These are phyloP conservation scores for Saturnia pavonia DNA, from an alignment of 2,888 invertebrate species.

Conservation along the genomic window DNA sequence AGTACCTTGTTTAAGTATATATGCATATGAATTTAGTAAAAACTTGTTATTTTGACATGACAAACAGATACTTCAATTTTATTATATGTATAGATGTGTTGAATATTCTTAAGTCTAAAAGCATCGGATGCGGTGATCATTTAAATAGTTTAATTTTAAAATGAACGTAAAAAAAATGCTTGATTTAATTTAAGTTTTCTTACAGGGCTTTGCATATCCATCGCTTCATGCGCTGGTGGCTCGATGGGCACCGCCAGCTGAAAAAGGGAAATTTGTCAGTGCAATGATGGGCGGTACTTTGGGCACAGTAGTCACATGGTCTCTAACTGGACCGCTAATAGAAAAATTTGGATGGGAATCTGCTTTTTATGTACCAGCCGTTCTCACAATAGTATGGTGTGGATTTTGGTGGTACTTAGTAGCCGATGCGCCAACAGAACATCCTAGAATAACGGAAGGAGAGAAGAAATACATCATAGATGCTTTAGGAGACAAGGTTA, in stretches of 20 bases:
- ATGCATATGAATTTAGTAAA: too few species aligned
- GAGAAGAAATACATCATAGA: constrained; percentile 85
- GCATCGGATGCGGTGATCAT: neutral
- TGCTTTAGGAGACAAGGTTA: constrained; percentile 81
- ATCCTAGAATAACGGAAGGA: constrained; percentile 82
- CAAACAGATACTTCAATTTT: too few species aligned
- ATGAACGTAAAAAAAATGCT: too few species aligned
- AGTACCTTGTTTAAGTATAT: too few species aligned
- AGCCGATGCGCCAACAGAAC: constrained; percentile 83
- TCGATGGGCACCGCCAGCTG: constrained; percentile 88
- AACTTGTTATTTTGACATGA: too few species aligned
- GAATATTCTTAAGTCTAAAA: too few species aligned
- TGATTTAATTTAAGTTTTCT: neutral
- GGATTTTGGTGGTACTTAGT: constrained; percentile 84
- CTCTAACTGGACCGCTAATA: constrained; percentile 84
- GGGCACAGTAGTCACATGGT: constrained; percentile 87
- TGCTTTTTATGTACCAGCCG: constrained; percentile 85
- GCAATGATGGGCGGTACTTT: constrained; percentile 88
- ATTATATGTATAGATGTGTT: too few species aligned
- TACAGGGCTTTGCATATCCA: constrained; percentile 84
- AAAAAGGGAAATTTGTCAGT: constrained; percentile 87
- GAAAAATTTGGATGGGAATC: constrained; percentile 84
- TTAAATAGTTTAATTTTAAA: neutral
- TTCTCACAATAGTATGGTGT: constrained; percentile 80
- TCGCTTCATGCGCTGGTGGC: constrained; percentile 85